These are phyloP conservation scores for Cinclus cinclus DNA, from an alignment of 2,113 vertebrate genomes.

Conservation along the genomic window DNA sequence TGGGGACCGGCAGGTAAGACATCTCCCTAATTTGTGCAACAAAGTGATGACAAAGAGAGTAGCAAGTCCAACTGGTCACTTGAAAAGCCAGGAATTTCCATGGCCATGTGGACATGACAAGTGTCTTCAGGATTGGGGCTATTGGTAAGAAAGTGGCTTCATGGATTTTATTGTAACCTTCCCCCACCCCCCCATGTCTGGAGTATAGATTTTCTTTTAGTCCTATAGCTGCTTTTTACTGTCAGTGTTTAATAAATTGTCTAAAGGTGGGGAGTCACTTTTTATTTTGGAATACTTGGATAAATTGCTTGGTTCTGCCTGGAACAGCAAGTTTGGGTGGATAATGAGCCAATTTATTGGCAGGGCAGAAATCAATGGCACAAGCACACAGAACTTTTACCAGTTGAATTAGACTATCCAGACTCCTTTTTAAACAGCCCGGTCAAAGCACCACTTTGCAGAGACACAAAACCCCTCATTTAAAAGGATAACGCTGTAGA, in stretches of 20 bases:
- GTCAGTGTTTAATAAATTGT: not conserved
- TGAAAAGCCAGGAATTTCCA: not conserved
- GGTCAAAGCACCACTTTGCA: not conserved
- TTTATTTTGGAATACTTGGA: not conserved
- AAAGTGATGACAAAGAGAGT: not conserved
- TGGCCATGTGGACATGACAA: not conserved
- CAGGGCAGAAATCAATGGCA: not conserved
- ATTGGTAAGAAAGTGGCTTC: not conserved
- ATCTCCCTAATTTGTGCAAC: fast-evolving
- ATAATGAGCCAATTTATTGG: not conserved
- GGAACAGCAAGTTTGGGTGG: not conserved
- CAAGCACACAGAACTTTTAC: not conserved
- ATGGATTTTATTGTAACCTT: not conserved
- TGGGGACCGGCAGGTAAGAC: not conserved
- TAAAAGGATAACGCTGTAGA: not conserved
- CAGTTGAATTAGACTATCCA: not conserved
- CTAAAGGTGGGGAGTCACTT: not conserved
- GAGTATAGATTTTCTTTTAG: not conserved
- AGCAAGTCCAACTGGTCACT: not conserved
- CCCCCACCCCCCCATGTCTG: too few species aligned
- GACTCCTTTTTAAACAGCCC: not conserved
- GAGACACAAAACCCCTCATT: not conserved
- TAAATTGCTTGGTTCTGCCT: not conserved
- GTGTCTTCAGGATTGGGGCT: not conserved
- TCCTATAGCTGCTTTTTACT: not conserved